Evolutionary conservation across 1,140 invertebrate genomes (phyloP).

Genomic region (Diabrotica undecimpunctata): DNA sequence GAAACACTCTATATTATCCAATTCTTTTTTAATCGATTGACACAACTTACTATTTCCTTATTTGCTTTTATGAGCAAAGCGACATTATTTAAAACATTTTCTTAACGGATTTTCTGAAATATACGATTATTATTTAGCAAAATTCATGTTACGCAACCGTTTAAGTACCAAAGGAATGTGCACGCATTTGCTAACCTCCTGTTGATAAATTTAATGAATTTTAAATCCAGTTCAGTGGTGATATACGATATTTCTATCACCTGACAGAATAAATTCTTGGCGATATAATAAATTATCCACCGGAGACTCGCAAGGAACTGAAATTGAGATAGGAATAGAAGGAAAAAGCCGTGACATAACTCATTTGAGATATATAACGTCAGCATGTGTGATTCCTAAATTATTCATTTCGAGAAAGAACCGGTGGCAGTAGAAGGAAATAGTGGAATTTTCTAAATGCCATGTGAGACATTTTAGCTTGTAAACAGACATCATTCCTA

Average conservation of each 20-base stretch:
- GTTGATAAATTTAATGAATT: slow-evolving; percentile 1
- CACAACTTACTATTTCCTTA: too few relatives aligned
- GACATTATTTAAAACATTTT: too few relatives aligned
- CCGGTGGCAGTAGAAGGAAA: background rate
- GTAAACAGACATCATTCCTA: too few relatives aligned
- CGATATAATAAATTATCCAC: background rate
- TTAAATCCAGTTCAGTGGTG: background rate
- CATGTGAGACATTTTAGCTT: background rate
- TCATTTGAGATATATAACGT: slow-evolving; percentile 3
- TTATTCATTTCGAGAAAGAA: background rate
- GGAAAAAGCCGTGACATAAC: background rate
- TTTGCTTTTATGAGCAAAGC: too few relatives aligned
- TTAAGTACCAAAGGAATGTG: background rate
- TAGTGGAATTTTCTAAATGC: background rate
- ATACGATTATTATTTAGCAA: too few relatives aligned
- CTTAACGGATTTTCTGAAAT: too few relatives aligned
- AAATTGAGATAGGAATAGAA: background rate
- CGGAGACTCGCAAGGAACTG: background rate
- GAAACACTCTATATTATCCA: too few relatives aligned
- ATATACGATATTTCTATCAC: background rate
- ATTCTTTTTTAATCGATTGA: too few relatives aligned
- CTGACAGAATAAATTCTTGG: background rate
- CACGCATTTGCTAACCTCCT: background rate
- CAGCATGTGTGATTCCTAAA: slow-evolving; percentile 1
- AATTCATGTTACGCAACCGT: background rate